phyloP scores from a whole-genome alignment of 2,888 invertebrate genomes.

The Leucoptera coffeella region DNA sequence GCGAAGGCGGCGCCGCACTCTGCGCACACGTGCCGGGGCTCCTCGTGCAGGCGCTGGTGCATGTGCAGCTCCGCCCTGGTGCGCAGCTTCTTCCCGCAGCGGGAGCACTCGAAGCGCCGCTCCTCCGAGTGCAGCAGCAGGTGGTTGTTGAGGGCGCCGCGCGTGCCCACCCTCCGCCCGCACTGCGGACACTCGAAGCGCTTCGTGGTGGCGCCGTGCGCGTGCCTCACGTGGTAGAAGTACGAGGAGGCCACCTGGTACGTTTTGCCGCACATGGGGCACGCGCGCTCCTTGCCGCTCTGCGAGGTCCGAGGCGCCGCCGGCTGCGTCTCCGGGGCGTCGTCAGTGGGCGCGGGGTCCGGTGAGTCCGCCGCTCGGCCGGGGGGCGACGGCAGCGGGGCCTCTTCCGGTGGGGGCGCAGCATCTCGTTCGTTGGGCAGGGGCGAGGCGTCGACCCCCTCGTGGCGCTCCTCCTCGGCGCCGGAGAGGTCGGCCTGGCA shows the following conservation, averaged over 20 bases:
- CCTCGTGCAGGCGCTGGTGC: conserved; percentile 38
- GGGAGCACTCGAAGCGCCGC: conserved; percentile 26
- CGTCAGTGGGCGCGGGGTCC: conserved; percentile 8
- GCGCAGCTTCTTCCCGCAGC: conserved; percentile 41
- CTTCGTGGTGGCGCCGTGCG: conserved; percentile 30
- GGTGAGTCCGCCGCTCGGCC: conserved; percentile 24
- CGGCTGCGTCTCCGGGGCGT: not conserved
- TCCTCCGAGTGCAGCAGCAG: conserved; percentile 32
- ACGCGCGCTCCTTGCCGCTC: conserved; percentile 20
- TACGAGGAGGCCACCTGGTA: conserved; percentile 41
- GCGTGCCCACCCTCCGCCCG: conserved; percentile 35
- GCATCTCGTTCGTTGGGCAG: not conserved
- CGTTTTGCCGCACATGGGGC: conserved; percentile 36
- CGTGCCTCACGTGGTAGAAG: conserved; percentile 46
- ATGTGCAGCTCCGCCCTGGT: conserved; percentile 40
- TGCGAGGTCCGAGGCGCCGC: not conserved
- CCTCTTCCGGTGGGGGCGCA: not conserved
- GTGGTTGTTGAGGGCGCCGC: conserved; percentile 33
- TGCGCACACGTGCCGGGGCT: conserved; percentile 14
- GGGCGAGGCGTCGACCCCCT: not conserved
- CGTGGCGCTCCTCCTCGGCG: conserved; percentile 1
- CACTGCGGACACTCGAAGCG: conserved; percentile 43
- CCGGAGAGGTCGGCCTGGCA: not conserved
- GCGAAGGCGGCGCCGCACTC: conserved; percentile 31
- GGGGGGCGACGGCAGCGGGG: conserved; percentile 19